Evolutionary conservation across 30 jellyfish, hydroid and myxozoan species (phyloP).

Genomic region (Hydra vulgaris): DNA sequence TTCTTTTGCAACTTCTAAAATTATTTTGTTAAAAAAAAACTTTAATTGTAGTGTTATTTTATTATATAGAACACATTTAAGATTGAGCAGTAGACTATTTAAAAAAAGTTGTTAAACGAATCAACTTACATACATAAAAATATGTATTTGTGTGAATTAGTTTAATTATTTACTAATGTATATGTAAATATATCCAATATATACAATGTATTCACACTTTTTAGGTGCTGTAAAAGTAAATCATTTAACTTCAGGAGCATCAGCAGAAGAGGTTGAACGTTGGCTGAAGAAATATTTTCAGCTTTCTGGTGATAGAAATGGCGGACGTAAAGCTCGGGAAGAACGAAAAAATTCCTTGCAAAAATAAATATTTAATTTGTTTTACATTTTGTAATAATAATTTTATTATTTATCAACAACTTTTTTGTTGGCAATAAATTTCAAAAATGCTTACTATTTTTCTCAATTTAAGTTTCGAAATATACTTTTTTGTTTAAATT

Average conservation of each 20-base stretch:
- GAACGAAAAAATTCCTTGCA: neutral
- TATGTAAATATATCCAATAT: neutral
- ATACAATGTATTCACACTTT: neutral
- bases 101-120: neutral
- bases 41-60: neutral
- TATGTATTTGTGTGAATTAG: neutral
- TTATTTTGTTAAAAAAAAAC: neutral
- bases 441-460: neutral
- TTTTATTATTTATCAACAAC: neutral
- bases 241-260: neutral
- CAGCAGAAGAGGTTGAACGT: neutral
- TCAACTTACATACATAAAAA: neutral
- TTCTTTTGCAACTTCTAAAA: neutral
- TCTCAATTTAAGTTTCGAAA: neutral
- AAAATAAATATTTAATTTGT: no score
- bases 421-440: neutral
- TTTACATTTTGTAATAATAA: neutral
- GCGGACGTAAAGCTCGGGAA: neutral
- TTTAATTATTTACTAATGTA: neutral
- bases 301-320: neutral
- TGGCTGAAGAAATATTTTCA: neutral
- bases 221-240: neutral
- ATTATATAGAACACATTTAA: neutral
- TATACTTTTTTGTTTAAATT: neutral
- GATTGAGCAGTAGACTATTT: neutral